Evolutionary conservation across 2,888 invertebrate species (phyloP).

Genomic region (Diplazon laetatorius): DNA sequence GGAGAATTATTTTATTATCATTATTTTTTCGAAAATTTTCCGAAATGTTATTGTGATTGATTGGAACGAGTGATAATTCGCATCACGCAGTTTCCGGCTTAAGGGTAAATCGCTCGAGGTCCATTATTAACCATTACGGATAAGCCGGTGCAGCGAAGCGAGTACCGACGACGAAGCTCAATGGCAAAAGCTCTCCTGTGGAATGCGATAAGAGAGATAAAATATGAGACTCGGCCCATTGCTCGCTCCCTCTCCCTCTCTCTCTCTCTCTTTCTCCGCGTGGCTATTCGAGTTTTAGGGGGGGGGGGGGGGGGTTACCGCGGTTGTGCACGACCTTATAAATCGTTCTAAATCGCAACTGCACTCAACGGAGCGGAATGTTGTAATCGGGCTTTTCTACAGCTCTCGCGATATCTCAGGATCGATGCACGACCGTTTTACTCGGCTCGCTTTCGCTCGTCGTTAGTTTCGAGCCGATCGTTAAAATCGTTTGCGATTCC

Average conservation of each 20-base stretch:
- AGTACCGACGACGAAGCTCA: constrained; percentile 50
- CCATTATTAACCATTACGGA: constrained; percentile 60
- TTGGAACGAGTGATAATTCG: constrained; percentile 26
- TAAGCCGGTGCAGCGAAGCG: constrained; percentile 56
- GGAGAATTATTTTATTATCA: not conserved
- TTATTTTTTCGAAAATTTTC: not conserved
- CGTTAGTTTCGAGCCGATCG: constrained; percentile 14
- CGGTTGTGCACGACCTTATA: constrained; percentile 57
- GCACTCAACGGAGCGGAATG: constrained; percentile 62
- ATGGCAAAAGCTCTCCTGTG: constrained; percentile 57
- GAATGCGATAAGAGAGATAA: constrained; percentile 61
- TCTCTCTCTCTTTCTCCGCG: constrained; percentile 18
- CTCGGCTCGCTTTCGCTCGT: constrained; percentile 6
- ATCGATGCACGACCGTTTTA: constrained; percentile 46
- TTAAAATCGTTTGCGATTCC: constrained; percentile 33
- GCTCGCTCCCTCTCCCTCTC: constrained; percentile 34
- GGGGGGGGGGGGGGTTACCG: constrained; percentile 17
- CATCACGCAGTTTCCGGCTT: constrained; percentile 33
- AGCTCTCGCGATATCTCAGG: constrained; percentile 47
- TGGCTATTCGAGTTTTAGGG: constrained; percentile 33
- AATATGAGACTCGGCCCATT: constrained; percentile 54
- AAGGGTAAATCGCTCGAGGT: constrained; percentile 53
- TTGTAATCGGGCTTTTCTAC: constrained; percentile 54
- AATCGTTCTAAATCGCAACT: constrained; percentile 62
- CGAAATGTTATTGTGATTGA: constrained; percentile 8